Percentiles rank a stretch among this genome's conserved stretches.
Evolutionary conservation across 2,888 invertebrate genomes (phyloP).

Genomic region (Dicroscelio sp.): DNA sequence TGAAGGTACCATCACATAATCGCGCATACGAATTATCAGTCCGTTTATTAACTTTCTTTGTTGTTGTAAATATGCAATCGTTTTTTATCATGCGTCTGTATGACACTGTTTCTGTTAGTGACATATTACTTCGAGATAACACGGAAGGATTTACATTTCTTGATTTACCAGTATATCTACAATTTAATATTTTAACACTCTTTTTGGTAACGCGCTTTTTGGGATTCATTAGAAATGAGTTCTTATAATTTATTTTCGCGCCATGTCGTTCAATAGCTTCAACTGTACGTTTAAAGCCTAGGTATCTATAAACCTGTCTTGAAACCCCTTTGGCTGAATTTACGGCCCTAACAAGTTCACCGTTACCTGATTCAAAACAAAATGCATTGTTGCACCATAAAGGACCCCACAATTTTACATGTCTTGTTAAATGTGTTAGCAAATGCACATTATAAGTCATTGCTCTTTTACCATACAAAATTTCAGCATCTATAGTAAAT

Average conservation of each 20-base stretch:
- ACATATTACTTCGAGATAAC: not conserved
- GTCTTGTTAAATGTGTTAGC: not conserved
- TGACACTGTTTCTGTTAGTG: not conserved
- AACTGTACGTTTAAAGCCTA: conserved; percentile 14
- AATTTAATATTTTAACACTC: conserved; percentile 8
- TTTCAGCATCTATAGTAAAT: conserved; percentile 13
- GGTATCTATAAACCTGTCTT: not conserved
- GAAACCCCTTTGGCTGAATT: conserved; percentile 7
- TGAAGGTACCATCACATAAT: not conserved
- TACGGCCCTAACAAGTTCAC: not conserved
- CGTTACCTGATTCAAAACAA: conserved; percentile 12
- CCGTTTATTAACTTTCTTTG: not conserved
- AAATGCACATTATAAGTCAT: too few relatives aligned
- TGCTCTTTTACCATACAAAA: conserved; percentile 20
- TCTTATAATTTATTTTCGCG: not conserved
- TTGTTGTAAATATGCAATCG: conserved; percentile 19
- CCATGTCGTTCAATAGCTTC: not conserved
- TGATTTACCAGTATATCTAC: conserved; percentile 7
- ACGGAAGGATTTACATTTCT: not conserved
- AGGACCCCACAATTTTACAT: conserved; percentile 5
- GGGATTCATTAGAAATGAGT: not conserved
- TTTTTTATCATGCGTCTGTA: conserved; percentile 23
- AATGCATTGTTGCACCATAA: conserved; percentile 23
- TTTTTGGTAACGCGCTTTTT: conserved; percentile 11
- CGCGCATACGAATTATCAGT: conserved; percentile 17